These are phyloP conservation scores for Tachycineta bicolor DNA, from an alignment of 2,113 vertebrate genomes.

Conservation along the genomic window DNA sequence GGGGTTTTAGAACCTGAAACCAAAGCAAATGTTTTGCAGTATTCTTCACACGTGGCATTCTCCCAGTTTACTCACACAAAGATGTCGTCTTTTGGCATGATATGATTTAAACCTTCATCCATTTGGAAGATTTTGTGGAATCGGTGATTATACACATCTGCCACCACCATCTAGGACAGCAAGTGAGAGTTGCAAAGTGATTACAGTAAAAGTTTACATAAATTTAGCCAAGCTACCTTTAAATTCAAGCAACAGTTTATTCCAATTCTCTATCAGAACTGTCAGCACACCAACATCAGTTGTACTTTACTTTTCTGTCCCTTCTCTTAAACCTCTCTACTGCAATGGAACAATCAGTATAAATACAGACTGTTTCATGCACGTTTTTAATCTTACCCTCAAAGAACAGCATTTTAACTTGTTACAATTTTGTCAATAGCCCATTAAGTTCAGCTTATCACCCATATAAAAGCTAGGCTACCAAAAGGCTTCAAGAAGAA, in stretches of 20 bases:
- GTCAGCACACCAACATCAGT: neutral
- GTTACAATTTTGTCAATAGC: neutral
- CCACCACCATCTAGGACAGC: constrained; percentile 91
- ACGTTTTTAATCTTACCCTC: neutral
- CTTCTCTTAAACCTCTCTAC: neutral
- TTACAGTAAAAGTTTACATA: neutral
- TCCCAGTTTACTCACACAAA: constrained; percentile 87
- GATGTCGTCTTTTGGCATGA: constrained; percentile 95
- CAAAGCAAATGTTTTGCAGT: neutral
- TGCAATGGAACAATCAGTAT: neutral
- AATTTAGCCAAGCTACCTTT: neutral
- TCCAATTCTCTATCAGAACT: neutral
- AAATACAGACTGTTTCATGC: neutral
- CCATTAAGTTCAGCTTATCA: neutral
- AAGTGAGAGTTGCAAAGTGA: constrained; percentile 31
- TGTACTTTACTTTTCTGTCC: neutral
- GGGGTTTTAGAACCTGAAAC: neutral
- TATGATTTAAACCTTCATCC: constrained; percentile 92
- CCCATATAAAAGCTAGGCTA: neutral
- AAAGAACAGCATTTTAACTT: neutral
- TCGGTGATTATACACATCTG: constrained; percentile 96
- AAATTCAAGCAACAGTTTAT: neutral
- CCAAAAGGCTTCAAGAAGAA: neutral
- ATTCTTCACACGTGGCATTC: neutral
- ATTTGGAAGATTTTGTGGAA: constrained; percentile 96